These are phyloP conservation scores for Drosophila monieri DNA, from an alignment of 2,888 invertebrate genomes.

Conservation along the genomic window DNA sequence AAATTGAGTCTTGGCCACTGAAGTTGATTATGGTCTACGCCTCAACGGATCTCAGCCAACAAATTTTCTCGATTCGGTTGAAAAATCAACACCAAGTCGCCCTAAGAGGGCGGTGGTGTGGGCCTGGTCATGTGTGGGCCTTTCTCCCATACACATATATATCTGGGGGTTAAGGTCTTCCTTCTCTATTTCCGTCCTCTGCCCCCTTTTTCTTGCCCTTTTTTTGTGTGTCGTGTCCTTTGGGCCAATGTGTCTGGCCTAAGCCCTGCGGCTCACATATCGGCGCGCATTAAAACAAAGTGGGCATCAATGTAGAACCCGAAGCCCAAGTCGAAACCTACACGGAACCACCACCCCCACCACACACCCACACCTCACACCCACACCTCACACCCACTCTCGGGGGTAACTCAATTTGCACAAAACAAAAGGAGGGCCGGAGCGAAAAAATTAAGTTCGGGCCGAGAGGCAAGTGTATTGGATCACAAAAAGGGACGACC, in stretches of 20 bases:
- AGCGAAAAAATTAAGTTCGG: not conserved
- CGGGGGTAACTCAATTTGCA: slow-evolving; percentile 68
- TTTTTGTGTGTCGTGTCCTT: slow-evolving; percentile 6
- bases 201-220: not conserved
- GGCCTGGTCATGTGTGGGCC: slow-evolving; percentile 38
- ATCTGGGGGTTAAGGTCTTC: slow-evolving; percentile 6
- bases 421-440: slow-evolving; percentile 49
- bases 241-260: slow-evolving; percentile 51
- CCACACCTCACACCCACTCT: not conserved
- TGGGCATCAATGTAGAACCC: slow-evolving; percentile 77
- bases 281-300: slow-evolving; percentile 79
- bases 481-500: not conserved
- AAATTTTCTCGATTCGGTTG: slow-evolving; percentile 78
- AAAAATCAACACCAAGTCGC: slow-evolving; percentile 70
- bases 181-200: slow-evolving; percentile 8
- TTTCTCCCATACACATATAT: not conserved
- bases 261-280: slow-evolving; percentile 76
- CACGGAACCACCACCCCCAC: slow-evolving; percentile 5
- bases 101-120: slow-evolving; percentile 17
- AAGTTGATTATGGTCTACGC: slow-evolving; percentile 82
- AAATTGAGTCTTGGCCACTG: slow-evolving; percentile 82
- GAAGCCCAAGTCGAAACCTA: slow-evolving; percentile 40
- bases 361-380: not conserved
- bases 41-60: slow-evolving; percentile 76
- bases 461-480: slow-evolving; percentile 4